phyloP scores from a whole-genome alignment of 2,888 invertebrate species.

The Eremobia ochroleuca region DNA sequence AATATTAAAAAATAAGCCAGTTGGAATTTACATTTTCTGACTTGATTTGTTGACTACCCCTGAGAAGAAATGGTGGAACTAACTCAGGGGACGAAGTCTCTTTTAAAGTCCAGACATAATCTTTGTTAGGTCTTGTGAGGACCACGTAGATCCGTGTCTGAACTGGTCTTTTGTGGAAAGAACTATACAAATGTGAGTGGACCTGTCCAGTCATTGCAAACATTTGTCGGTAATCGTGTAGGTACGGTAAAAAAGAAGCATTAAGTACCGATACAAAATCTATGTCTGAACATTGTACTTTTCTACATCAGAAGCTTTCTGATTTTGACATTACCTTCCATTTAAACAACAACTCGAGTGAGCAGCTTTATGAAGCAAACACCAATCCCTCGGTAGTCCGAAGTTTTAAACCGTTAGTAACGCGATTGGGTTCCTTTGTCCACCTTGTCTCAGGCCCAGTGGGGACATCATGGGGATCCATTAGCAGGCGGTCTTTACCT shows the following conservation, averaged over 20 bases:
- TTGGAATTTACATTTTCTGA: too few species aligned
- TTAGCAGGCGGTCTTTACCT: constrained; percentile 58
- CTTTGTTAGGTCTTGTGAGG: too few species aligned
- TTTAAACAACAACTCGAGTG: constrained; percentile 12
- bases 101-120: too few species aligned
- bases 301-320: background rate
- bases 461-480: constrained; percentile 20
- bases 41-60: too few species aligned
- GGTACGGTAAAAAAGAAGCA: background rate
- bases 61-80: too few species aligned
- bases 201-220: too few species aligned
- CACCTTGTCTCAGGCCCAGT: constrained; percentile 34
- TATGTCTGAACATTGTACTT: background rate
- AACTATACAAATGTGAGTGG: too few species aligned
- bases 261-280: background rate
- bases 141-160: too few species aligned
- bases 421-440: constrained; percentile 19
- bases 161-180: too few species aligned
- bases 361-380: constrained; percentile 15
- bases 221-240: too few species aligned
- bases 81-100: too few species aligned
- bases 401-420: constrained; percentile 36
- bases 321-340: constrained; percentile 5
- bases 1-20: too few species aligned
- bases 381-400: constrained; percentile 7